Conservation (phyloP, 2,888 invertebrate genomes). For the Drosophila nigricruria region DNA sequence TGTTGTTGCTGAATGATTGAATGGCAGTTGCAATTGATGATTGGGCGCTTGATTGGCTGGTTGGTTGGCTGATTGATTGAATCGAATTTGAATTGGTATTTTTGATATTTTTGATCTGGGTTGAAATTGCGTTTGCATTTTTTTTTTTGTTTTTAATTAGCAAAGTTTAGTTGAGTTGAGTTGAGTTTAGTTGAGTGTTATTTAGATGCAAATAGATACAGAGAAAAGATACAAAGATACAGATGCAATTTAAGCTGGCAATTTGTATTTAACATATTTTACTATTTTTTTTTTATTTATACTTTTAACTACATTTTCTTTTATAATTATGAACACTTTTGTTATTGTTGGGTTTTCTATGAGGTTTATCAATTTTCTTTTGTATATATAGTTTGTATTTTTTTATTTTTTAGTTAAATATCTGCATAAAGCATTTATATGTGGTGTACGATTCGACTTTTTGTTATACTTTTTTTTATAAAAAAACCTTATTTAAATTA, state of each 20-base stretch:
- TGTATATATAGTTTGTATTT: constrained; percentile 22
- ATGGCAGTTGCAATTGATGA: constrained; percentile 77
- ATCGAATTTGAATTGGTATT: constrained; percentile 43
- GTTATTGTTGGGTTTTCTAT: constrained; percentile 48
- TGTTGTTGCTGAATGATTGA: constrained; percentile 52
- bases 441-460: constrained; percentile 37
- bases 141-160: constrained; percentile 34
- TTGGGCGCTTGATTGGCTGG: constrained; percentile 66
- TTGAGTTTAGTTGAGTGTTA: constrained; percentile 15
- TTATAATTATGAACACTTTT: constrained; percentile 71
- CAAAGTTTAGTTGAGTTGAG: constrained; percentile 22
- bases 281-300: constrained; percentile 27
- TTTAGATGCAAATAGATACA: constrained; percentile 39
- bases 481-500: constrained; percentile 54
- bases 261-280: constrained; percentile 56
- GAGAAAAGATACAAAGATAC: constrained; percentile 48
- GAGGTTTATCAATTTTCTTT: constrained; percentile 22
- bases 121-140: constrained; percentile 62
- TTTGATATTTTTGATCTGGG: constrained; percentile 46
- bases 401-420: constrained; percentile 43
- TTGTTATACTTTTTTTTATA: background rate
- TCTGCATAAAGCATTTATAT: constrained; percentile 64
- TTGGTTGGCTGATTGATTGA: constrained; percentile 59
- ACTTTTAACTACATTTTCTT: constrained; percentile 48
- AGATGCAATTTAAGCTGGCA: constrained; percentile 43